Percentiles rank a stretch among this genome's conserved stretches.
phyloP scores from a whole-genome alignment of 2,888 invertebrate genomes.

The Meta bourneti region DNA sequence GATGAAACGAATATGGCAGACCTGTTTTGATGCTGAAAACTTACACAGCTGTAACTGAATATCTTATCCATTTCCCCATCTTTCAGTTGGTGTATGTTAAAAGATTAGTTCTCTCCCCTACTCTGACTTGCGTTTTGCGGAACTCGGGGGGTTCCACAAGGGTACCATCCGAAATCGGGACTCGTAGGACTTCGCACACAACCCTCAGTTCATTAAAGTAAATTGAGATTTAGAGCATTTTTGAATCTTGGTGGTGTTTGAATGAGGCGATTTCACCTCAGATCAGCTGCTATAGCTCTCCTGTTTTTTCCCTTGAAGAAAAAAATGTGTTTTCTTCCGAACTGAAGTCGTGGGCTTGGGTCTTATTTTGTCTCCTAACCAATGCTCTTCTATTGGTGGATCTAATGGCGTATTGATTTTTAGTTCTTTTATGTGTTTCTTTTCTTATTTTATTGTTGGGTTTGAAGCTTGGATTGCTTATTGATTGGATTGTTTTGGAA shows the following conservation, averaged over 20 bases:
- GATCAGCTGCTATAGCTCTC: background rate
- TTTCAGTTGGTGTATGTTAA: slow-evolving; percentile 14
- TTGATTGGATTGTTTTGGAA: background rate
- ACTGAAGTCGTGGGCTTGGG: background rate
- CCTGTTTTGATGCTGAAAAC: slow-evolving; percentile 47
- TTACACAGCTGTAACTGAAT: slow-evolving; percentile 57
- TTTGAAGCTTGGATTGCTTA: background rate
- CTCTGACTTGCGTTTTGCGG: slow-evolving; percentile 9
- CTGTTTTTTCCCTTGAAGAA: background rate
- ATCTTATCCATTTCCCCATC: slow-evolving; percentile 16
- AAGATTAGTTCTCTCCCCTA: background rate
- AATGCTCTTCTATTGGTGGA: slow-evolving; percentile 1
- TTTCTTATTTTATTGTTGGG: background rate
- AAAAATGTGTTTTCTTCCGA: background rate
- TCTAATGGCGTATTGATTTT: slow-evolving; percentile 1
- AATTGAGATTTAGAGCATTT: too few species aligned
- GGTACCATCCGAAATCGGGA: background rate
- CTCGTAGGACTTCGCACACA: too few species aligned
- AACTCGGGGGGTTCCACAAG: slow-evolving; percentile 8
- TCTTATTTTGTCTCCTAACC: background rate
- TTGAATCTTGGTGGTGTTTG: background rate
- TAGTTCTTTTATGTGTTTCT: background rate
- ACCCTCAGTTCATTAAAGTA: too few species aligned
- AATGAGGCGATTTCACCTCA: background rate
- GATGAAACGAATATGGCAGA: slow-evolving; percentile 45